Evolutionary conservation across 2,113 vertebrate species (phyloP), one percentile per base, ranked within the genome.

Genomic region (Lophotis ruficrista): DNA sequence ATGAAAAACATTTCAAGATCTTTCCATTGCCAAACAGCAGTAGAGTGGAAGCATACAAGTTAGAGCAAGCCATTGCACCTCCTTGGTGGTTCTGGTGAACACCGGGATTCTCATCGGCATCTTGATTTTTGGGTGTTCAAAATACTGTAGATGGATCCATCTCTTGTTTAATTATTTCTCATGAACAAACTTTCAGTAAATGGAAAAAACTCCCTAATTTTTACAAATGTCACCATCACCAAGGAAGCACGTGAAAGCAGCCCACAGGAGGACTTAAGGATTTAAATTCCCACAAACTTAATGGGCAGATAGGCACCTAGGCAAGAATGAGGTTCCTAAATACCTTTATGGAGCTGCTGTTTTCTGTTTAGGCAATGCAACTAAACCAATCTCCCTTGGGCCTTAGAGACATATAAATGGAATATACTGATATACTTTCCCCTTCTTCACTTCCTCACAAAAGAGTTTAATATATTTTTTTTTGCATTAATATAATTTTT

Each of bases 101-200:
- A 2, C 2, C 9, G 23, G 19, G 11, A 68, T 82, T 82, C n/a
- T 47, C 62, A 18, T 0, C 28, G 68, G 5, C 51, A 22, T 72
- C n/a, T 77, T 73, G 43, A 61, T 31, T 48, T 92, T 38, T 35
- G 18, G 3, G 4, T 51, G 16, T 71, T 62, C 23, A 60, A 51
- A 91, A 38, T 27, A 14, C 7, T 0, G 0, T 6, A 30, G 38
- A 15, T 64, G 14, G 22, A 62, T 47, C 13, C 1, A 18, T 15
- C 3, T 43, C 21, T 70, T 51, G 11, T n/a, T 90, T 51, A 60
- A 25, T 41, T 75, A 53, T 51, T 85, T 69, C 35, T 76, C 14
- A 3, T 30, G 19, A 33, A 48, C 10, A 77, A 65, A 12, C 4
- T 73, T 45, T 2, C 13, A 13, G 16, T 27, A 77, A 83, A 56